These are phyloP conservation scores for Corythoichthys intestinalis DNA, from an alignment of 2,113 vertebrate species.

Conservation along the genomic window DNA sequence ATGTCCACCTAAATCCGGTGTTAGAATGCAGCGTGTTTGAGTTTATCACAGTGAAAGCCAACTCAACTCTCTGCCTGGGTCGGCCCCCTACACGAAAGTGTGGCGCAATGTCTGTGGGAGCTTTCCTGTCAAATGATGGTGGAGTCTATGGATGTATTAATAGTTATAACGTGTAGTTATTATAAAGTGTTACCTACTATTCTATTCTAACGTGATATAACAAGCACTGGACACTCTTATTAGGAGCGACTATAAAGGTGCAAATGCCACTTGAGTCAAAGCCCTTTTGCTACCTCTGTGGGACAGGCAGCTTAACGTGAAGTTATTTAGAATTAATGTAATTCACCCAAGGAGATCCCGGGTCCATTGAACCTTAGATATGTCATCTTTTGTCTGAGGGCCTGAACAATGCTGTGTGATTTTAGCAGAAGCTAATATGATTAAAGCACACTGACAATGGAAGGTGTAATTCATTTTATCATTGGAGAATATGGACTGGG, in stretches of 20 bases:
- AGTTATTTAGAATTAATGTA: conserved; percentile 73
- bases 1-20: too few species aligned
- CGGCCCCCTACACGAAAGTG: too few species aligned
- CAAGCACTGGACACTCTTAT: conserved; percentile 38
- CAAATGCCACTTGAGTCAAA: conserved; percentile 68
- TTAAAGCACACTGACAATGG: conserved; percentile 75
- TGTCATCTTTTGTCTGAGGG: conserved; percentile 72
- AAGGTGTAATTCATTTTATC: conserved; percentile 72
- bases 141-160: too few species aligned
- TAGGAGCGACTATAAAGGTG: conserved; percentile 65
- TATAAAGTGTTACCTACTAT: too few species aligned
- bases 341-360: conserved; percentile 67
- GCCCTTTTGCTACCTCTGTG: conserved; percentile 51
- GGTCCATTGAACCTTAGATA: conserved; percentile 75
- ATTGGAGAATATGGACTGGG: conserved; percentile 56
- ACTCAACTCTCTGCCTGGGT: too few species aligned
- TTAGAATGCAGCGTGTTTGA: too few species aligned
- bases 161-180: too few species aligned
- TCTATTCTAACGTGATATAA: conserved; percentile 23
- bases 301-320: conserved; percentile 59
- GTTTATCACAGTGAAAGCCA: too few species aligned
- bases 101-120: too few species aligned
- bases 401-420: conserved; percentile 71
- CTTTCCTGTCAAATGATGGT: too few species aligned
- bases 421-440: conserved; percentile 73